phyloP scores from a whole-genome alignment of 2,888 invertebrate species.

The Agriotes lineatus region DNA sequence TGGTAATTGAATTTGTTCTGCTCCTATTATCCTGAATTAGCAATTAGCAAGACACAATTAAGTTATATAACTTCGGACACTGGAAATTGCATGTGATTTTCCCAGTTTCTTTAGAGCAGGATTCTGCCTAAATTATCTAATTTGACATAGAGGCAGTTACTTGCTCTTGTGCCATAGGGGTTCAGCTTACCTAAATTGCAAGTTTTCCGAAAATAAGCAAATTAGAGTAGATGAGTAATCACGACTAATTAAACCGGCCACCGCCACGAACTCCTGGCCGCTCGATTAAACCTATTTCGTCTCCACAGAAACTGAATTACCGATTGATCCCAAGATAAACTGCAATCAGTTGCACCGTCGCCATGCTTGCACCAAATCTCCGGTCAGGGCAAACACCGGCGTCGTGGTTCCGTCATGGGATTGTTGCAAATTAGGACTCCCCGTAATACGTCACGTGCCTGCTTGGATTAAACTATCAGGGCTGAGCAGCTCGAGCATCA shows the following conservation, averaged over 20 bases:
- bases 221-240: too few relatives aligned
- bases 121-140: background rate
- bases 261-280: too few relatives aligned
- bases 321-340: too few relatives aligned
- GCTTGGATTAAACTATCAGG: background rate
- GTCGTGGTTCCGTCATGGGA: background rate
- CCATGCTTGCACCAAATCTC: too few relatives aligned
- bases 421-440: background rate
- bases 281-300: too few relatives aligned
- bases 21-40: background rate
- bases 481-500: background rate
- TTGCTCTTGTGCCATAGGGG: too few relatives aligned
- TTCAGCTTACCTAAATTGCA: background rate
- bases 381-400: background rate
- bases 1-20: constrained; percentile 3
- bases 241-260: too few relatives aligned
- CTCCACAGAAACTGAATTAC: too few relatives aligned
- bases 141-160: too few relatives aligned
- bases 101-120: background rate
- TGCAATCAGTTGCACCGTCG: too few relatives aligned
- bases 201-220: too few relatives aligned
- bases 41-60: constrained; percentile 16
- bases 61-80: background rate
- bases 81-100: background rate
- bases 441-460: background rate